Base-by-base conservation (phyloP, 2,113 vertebrate genomes). In the Neodon shergylaensis region DNA sequence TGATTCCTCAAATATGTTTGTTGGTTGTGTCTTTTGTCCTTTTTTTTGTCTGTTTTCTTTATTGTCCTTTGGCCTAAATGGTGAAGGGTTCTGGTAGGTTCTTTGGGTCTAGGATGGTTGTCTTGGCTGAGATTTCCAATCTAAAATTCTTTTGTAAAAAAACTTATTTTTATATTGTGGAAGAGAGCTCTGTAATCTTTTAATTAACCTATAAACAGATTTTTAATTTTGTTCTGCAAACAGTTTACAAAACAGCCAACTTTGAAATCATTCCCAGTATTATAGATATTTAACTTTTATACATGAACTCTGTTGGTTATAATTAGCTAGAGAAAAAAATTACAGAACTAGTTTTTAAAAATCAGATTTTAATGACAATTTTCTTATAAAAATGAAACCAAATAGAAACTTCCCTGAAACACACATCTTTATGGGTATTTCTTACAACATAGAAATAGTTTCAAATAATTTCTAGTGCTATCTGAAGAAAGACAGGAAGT, bases 131-230 rank as follows among this genome's bases (percentile, higher is more conserved):
- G 31, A 11, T 68, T 68, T 90, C 16, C 13, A 68, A 68, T 72
- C 26, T 88, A 84, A 33, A 82, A 77, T 89, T 76, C 49, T 13
- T 84, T n/a, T 72, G 2, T 42, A 9, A 90, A 90, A 77, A 68
- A n/a, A 10, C 0, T 36, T 2, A 92, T 63, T 74, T 66, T 33
- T 16, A 47, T 7, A 3, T 0, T 63, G 3, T 79, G 31, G 44
- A 77, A 87, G 16, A 47, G 21, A 89, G 3, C 31, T 95, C 88
- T 81, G 6, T 33, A 58, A 16, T 49, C 73, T 70, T 93, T 61
- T 90, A 93, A 76, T 70, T 95, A 65, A 89, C 78, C 24, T 74
- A 81, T 94, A 86, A 79, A 70, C 42, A 88, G 19, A 8, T 31
- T 9, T 2, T 84, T 91, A 68, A 61, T 74, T 88, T 94, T 91